A percentile compares a stretch with the other conserved stretches of the same genome.
Evolutionary conservation across 2,113 vertebrate genomes (phyloP).

Genomic region (Sapajus apella): DNA sequence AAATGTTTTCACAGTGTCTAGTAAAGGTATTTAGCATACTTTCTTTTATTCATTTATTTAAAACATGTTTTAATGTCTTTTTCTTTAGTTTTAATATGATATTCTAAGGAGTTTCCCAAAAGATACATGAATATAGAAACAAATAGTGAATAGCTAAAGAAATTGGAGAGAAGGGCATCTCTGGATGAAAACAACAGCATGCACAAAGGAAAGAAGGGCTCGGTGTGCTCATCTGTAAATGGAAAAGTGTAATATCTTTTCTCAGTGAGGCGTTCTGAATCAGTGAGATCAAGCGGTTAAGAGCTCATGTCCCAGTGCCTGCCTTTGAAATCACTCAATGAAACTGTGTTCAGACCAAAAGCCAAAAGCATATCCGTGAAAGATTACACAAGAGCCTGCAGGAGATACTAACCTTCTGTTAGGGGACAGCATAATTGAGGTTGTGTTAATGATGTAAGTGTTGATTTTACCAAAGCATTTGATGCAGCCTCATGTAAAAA

Average conservation of each 20-base stretch:
- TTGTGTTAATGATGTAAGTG: slow-evolving; percentile 40
- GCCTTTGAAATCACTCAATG: neutral
- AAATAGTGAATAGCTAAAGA: neutral
- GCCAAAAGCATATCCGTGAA: slow-evolving; percentile 15
- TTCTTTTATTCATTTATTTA: neutral
- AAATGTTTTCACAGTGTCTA: neutral
- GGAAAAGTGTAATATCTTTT: neutral
- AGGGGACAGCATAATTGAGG: slow-evolving; percentile 29
- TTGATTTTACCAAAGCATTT: slow-evolving; percentile 50
- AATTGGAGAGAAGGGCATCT: neutral
- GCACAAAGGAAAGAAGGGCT: neutral
- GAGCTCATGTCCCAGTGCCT: neutral
- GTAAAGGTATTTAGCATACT: neutral
- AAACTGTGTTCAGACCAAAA: slow-evolving; percentile 31
- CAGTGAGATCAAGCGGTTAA: neutral
- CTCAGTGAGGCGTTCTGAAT: neutral
- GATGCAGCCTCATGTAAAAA: slow-evolving; percentile 45
- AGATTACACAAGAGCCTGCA: neutral
- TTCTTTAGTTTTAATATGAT: neutral
- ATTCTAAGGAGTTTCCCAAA: neutral
- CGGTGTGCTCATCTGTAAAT: neutral
- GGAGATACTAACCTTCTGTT: slow-evolving; percentile 45
- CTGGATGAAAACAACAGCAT: neutral
- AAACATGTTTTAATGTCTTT: neutral
- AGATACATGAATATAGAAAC: neutral